Evolutionary conservation across 2,797 vertebrate species (phyloP), one percentile per base, ranked within the genome.

Genomic region (Crenuchus spilurus): DNA sequence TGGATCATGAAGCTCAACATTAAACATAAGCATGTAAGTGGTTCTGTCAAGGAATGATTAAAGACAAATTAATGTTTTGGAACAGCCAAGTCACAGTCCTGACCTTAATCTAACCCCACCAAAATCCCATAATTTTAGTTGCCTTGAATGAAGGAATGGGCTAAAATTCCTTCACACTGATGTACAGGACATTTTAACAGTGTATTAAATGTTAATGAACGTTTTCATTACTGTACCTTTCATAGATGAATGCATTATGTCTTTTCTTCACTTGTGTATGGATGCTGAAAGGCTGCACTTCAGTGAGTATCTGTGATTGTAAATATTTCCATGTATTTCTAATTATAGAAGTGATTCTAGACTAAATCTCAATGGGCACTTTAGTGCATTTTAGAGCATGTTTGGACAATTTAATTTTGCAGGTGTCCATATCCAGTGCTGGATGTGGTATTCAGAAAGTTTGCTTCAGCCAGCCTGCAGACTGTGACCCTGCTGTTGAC

Each of bases 381-480:
- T 10, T 11, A 8, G 28, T 54, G n/a, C 37, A 35, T 20, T 42
- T n/a, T 16, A 52, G 5, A 44, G n/a, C 24, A 9, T 31, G 28
- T 33, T n/a, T 31, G 24, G 28, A 24, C 6, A 22, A 51, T 42
- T 37, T 28, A 22, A 51, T 42, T 37, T 28, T n/a, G 10, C 58
- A 81, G 75, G 16, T 30, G 13, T 1, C 74, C 41, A 80, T 90
- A 13, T 86, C 87, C 4, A 83, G 75, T 7, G 22, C 42, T 24
- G 84, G 66, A 24, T 94, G 93, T 61, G 90, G 92, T 1, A 68
- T 52, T 48, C 78, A 71, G 24, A 94, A 94, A 77, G 82, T 89
- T 28, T 94, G 93, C 75, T 86, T 93, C 77, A 92, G 85, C 76
- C 58, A 70, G 14, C 93, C 92, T 1, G 3, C 16, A 2, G 37